Conservation (phyloP, 2,113 vertebrate species). For the Heteronetta atricapilla region DNA sequence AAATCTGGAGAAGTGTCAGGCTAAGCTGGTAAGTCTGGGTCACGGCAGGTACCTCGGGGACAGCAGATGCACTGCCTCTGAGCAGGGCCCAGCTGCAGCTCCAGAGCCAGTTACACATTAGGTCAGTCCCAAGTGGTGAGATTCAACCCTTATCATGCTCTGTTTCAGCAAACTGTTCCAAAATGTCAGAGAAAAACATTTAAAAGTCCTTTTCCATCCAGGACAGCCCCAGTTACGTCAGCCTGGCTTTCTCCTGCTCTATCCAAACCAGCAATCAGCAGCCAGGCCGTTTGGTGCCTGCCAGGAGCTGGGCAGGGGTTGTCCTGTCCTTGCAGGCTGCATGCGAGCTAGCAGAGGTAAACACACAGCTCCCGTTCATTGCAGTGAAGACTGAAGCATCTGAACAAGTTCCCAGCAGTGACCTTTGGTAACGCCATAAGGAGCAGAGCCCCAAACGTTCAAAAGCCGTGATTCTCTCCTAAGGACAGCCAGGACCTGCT, state of each 20-base stretch:
- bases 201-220: no score
- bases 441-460: background rate
- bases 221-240: background rate
- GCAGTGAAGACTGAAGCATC: background rate
- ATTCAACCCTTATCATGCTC: background rate
- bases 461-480: background rate
- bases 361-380: background rate
- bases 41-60: background rate
- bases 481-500: background rate
- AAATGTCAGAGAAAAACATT: no score
- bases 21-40: background rate
- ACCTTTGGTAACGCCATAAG: background rate
- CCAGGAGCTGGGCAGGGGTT: background rate
- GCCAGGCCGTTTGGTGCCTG: accelerated
- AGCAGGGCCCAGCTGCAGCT: background rate
- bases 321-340: background rate
- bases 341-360: background rate
- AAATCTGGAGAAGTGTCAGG: background rate
- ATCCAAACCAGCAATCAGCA: background rate
- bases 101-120: background rate
- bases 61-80: background rate
- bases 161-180: no score
- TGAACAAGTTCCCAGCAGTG: background rate
- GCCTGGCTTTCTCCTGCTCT: background rate
- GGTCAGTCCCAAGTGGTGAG: background rate